Conservation (phyloP, 2,888 invertebrate species). For the Patella caerulea region DNA sequence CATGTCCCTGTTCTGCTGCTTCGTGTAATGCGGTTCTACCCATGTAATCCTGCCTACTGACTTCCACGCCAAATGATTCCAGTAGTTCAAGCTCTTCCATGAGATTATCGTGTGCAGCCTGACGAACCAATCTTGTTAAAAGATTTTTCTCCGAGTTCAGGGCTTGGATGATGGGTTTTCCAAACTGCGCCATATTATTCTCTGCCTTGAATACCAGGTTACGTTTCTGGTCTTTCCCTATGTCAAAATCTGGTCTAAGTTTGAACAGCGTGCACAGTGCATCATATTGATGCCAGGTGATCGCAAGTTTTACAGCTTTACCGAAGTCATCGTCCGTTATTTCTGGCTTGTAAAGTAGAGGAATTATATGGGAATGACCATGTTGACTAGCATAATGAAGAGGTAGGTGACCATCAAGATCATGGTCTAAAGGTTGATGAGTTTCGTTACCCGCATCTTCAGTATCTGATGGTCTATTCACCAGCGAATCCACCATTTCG, state of each 20-base stretch:
- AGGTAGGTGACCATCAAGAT: slow-evolving; percentile 37
- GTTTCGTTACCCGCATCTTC: background rate
- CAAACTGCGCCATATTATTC: slow-evolving; percentile 19
- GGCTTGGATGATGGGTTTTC: slow-evolving; percentile 30
- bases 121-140: slow-evolving; percentile 32
- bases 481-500: slow-evolving; percentile 27
- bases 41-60: slow-evolving; percentile 34
- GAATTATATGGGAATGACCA: slow-evolving; percentile 26
- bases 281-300: slow-evolving; percentile 27
- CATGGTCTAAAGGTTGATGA: slow-evolving; percentile 21
- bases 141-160: slow-evolving; percentile 25
- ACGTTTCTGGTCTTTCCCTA: slow-evolving; percentile 32
- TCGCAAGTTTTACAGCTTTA: slow-evolving; percentile 35
- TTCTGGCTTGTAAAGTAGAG: slow-evolving; percentile 25
- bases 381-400: slow-evolving; percentile 45
- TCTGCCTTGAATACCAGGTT: slow-evolving; percentile 34
- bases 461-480: slow-evolving; percentile 20
- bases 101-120: slow-evolving; percentile 33
- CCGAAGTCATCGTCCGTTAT: slow-evolving; percentile 35
- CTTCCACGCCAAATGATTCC: slow-evolving; percentile 26
- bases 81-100: slow-evolving; percentile 27
- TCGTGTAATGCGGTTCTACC: slow-evolving; percentile 43
- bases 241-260: slow-evolving; percentile 23
- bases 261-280: slow-evolving; percentile 20
- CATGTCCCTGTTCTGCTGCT: slow-evolving; percentile 36